These are phyloP conservation scores for Tolypeutes matacus DNA, from an alignment of 2,797 vertebrate genomes.

Conservation along the genomic window DNA sequence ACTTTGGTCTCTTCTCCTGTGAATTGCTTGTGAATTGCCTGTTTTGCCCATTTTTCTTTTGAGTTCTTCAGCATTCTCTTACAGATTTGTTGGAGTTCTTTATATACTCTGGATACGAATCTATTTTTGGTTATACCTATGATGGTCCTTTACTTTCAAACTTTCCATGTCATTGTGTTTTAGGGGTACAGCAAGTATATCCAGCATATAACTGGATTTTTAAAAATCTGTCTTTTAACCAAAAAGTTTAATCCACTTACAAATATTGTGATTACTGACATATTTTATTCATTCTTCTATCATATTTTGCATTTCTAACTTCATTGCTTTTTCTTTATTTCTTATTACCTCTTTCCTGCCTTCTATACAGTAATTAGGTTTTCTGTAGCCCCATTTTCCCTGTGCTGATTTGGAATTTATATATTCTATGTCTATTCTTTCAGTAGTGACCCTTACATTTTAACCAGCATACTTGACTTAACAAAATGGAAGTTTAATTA, in stretches of 20 bases:
- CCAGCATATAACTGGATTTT: not conserved
- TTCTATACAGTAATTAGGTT: not conserved
- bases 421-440: not conserved
- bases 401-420: not conserved
- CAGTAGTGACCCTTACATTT: not conserved
- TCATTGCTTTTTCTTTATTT: not conserved
- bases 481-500: slow-evolving; percentile 17
- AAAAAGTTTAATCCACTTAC: not conserved
- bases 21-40: not conserved
- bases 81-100: not conserved
- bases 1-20: not conserved
- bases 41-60: not conserved
- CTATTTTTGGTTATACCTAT: not conserved
- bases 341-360: not conserved
- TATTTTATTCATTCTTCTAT: not conserved
- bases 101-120: not conserved
- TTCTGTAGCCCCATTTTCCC: not conserved
- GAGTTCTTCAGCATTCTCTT: not conserved
- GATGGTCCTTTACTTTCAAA: not conserved
- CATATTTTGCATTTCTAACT: not conserved
- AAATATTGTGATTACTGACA: not conserved
- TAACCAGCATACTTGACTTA: slow-evolving; percentile 7
- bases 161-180: not conserved
- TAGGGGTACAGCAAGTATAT: not conserved
- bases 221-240: not conserved